These are phyloP conservation scores for Rhynchonycteris naso DNA, from an alignment of 2,797 vertebrate species.

Conservation along the genomic window DNA sequence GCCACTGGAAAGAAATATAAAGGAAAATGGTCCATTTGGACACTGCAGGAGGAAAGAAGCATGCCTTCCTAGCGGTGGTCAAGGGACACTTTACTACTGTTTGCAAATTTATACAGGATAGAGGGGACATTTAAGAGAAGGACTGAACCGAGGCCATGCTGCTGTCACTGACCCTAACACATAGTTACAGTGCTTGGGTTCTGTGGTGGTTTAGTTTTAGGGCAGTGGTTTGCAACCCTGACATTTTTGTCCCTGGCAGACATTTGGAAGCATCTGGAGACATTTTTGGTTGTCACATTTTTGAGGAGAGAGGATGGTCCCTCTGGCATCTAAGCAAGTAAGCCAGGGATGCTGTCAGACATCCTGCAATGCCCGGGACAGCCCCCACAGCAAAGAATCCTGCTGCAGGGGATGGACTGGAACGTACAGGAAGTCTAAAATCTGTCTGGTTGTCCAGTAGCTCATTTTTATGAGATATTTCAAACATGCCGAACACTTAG, in stretches of 20 bases:
- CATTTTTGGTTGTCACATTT: neutral
- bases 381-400: neutral
- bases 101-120: neutral
- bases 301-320: neutral
- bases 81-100: neutral
- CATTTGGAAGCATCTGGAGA: neutral
- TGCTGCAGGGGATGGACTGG: neutral
- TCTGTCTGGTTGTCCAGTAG: neutral
- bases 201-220: neutral
- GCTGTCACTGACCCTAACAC: fast-evolving
- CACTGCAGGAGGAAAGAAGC: neutral
- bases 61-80: neutral
- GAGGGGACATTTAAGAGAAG: neutral
- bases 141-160: neutral
- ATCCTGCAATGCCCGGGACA: neutral
- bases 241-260: neutral
- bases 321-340: neutral
- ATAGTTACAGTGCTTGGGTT: fast-evolving
- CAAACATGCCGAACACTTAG: neutral
- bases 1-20: neutral
- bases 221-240: neutral
- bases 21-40: neutral
- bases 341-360: no score
- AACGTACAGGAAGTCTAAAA: neutral
- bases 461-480: neutral